Evolutionary conservation across 2,888 invertebrate genomes (phyloP), one percentile per base, ranked within the genome.

Genomic region (Rapana venosa): DNA sequence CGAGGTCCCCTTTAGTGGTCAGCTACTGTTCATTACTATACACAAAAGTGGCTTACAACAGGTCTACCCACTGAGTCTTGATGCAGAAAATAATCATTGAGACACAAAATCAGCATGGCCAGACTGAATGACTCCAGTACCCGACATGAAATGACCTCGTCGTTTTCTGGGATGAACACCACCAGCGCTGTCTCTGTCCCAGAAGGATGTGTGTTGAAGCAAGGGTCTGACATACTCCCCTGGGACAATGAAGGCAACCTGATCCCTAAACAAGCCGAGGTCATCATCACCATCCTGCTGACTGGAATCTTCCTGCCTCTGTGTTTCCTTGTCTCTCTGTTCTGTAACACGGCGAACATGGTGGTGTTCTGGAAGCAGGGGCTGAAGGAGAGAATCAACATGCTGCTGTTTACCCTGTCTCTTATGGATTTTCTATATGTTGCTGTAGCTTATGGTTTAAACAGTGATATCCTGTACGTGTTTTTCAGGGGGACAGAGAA

Each of bases 381-480:
- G 30, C 30, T 85, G 84, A 85, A 58, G 58, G 84, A 58, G 15
- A n/a, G 84, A 30, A 85, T 85, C 84, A 85, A 85, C 84, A n/a
- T 58, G 58, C 58, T 58, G 1, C 58, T 85, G 13, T 85, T 85
- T 30, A 32, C 58, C 4, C 26, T 58, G 58, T 85, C 84, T 8
- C 83, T 84, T 0, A 15, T 11, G 8, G 83, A 84, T n/a, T 56
- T 47, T 20, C 26, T 84, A 11, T 26, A 1, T n/a, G 58, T 85
- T 0, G 8, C 58, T 30, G 2, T 30, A 2, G 30, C 26, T 4
- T 58, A 17, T 8, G 58, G 30, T 30, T 15, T n/a, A 58, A 58
- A 30, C 30, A 47, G 81, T 83, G 81, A 83, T 26, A 22, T 47
- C 5, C 36, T 83, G 81, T 83, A 83, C 26, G 36, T 83, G 81